Conservation (phyloP, 2,113 vertebrate species). For the Sebastes schlegelii region DNA sequence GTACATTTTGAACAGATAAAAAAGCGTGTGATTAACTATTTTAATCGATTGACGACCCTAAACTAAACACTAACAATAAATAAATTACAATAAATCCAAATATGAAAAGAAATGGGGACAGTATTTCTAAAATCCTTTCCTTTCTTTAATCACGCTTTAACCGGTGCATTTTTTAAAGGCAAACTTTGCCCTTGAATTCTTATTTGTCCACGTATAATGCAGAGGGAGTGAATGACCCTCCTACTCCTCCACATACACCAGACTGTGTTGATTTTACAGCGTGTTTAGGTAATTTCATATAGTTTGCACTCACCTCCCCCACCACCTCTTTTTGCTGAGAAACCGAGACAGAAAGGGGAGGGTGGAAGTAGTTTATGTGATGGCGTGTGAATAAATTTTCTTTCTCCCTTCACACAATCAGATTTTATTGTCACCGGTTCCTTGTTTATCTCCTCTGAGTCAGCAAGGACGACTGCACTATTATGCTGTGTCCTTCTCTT, state of each 20-base stretch:
- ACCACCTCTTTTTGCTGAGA: background rate
- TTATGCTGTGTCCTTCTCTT: conserved; percentile 21
- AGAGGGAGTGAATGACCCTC: background rate
- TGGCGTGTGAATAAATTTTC: conserved; percentile 5
- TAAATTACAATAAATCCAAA: too few relatives aligned
- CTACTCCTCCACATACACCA: background rate
- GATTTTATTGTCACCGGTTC: conserved; percentile 17
- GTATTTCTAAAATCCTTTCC: background rate
- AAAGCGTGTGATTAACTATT: too few relatives aligned
- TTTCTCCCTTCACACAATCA: conserved; percentile 3
- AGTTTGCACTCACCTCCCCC: background rate
- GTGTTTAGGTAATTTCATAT: background rate
- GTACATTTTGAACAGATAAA: too few relatives aligned
- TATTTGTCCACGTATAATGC: background rate
- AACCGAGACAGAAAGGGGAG: background rate
- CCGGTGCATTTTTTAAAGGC: background rate
- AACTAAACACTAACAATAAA: too few relatives aligned
- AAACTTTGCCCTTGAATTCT: background rate
- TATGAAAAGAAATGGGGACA: too few relatives aligned
- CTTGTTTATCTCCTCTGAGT: conserved; percentile 34
- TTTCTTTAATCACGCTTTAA: background rate
- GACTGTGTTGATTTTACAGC: background rate
- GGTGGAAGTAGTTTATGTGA: conserved; percentile 1
- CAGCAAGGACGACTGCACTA: conserved; percentile 18
- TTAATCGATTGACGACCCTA: too few relatives aligned